A percentile compares a stretch with the other conserved stretches of the same genome.
Evolutionary conservation across 1,140 invertebrate genomes (phyloP).

Genomic region (Thaumatotibia leucotreta): DNA sequence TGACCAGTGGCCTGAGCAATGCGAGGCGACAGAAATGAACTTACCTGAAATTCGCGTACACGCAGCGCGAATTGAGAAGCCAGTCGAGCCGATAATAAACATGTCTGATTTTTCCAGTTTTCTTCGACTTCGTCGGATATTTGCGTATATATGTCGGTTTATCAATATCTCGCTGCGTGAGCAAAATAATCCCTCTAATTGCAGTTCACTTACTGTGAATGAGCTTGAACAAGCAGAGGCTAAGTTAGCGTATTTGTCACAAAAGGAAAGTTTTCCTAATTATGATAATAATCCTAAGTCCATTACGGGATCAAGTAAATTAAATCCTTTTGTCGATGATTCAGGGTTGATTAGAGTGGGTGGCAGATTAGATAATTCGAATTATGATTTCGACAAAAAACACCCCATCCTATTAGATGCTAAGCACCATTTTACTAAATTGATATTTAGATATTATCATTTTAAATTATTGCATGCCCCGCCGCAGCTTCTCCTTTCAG

Average conservation of each 20-base stretch:
- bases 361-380: conserved; percentile 18
- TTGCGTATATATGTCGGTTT: conserved; percentile 9
- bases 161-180: background rate
- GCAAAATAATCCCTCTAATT: background rate
- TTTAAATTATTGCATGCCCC: conserved; percentile 15
- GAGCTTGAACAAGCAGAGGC: conserved; percentile 1
- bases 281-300: background rate
- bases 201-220: background rate
- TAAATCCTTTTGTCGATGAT: conserved; percentile 19
- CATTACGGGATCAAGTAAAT: background rate
- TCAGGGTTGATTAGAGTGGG: conserved; percentile 18
- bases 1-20: background rate
- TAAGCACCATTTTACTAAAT: no score
- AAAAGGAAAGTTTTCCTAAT: conserved; percentile 14
- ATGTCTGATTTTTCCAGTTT: conserved; percentile 10
- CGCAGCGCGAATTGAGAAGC: background rate
- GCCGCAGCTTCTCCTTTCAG: conserved; percentile 13
- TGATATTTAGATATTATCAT: no score
- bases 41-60: background rate
- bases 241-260: conserved; percentile 11
- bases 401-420: no score
- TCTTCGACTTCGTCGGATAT: background rate
- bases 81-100: background rate
- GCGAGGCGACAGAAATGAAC: background rate
- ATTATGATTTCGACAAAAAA: no score